Evolutionary conservation across 2,888 invertebrate genomes (phyloP).

Genomic region (Drosophila cognata): DNA sequence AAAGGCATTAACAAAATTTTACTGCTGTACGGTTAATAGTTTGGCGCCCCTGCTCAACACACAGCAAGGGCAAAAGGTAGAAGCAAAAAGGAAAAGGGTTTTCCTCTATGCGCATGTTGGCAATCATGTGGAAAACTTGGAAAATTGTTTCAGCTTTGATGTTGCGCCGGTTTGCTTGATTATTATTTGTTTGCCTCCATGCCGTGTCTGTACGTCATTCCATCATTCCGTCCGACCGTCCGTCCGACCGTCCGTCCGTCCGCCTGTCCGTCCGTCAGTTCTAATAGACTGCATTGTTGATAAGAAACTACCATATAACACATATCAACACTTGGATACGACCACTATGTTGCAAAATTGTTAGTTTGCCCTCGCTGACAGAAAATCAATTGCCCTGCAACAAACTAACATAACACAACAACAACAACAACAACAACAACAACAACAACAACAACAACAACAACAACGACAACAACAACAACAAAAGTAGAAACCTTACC

Average conservation of each 20-base stretch:
- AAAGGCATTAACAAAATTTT: constrained; percentile 82
- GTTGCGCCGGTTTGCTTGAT: constrained; percentile 49
- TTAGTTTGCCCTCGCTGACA: constrained; percentile 71
- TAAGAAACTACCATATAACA: constrained; percentile 76
- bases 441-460: not conserved
- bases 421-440: too few species aligned
- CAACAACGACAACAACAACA: constrained; percentile 12
- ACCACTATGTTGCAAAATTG: constrained; percentile 57
- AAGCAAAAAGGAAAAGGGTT: constrained; percentile 9
- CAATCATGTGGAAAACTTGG: constrained; percentile 64
- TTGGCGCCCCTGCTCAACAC: constrained; percentile 64
- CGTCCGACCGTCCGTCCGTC: constrained; percentile 16
- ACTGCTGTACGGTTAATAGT: constrained; percentile 77
- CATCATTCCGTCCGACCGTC: constrained; percentile 11
- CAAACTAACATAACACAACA: not conserved
- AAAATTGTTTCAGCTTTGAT: constrained; percentile 76
- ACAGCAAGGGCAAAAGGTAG: constrained; percentile 2
- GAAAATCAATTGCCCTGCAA: constrained; percentile 71
- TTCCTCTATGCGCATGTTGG: constrained; percentile 61
- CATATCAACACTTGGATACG: constrained; percentile 74
- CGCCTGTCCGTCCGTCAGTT: constrained; percentile 15
- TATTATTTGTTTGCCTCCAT: constrained; percentile 72
- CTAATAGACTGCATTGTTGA: constrained; percentile 79
- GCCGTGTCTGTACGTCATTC: constrained; percentile 70
- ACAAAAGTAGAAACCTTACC: constrained; percentile 46